Percentiles rank a stretch among this genome's conserved stretches.
Conservation (phyloP, 2,113 vertebrate species). For the Paramormyrops kingsleyae region DNA sequence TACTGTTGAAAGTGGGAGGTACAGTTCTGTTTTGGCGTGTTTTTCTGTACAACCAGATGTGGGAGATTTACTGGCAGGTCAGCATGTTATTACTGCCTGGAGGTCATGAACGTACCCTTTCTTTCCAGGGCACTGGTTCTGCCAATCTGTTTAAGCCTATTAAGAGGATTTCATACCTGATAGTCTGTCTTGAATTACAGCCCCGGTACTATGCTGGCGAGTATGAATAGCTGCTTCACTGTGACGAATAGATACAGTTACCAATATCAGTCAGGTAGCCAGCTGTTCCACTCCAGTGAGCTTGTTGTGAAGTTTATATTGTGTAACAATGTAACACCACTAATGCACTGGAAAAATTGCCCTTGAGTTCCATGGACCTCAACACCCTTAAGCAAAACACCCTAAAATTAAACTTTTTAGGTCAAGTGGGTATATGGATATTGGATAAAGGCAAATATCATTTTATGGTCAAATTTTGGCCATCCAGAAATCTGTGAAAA, state of each 20-base stretch:
- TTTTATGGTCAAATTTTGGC: not conserved
- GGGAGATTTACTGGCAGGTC: not conserved
- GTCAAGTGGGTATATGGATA: not conserved
- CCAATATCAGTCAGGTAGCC: not conserved
- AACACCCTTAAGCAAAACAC: not conserved
- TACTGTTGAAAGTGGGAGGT: not conserved
- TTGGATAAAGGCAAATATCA: not conserved
- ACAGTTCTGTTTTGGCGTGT: not conserved
- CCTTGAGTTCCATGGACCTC: not conserved
- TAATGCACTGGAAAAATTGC: not conserved
- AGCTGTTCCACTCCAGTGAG: not conserved
- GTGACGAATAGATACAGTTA: not conserved
- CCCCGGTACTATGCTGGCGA: not conserved
- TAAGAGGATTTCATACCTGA: slow-evolving; percentile 16
- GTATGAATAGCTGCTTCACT: not conserved
- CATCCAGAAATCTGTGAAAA: not conserved
- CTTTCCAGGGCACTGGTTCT: not conserved
- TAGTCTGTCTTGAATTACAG: not conserved
- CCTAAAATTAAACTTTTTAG: not conserved
- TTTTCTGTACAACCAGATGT: not conserved
- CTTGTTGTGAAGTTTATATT: not conserved
- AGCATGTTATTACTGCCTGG: not conserved
- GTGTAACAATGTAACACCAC: not conserved
- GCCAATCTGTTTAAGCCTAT: slow-evolving; percentile 13
- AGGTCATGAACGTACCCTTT: not conserved